Conservation (phyloP, 2,888 invertebrate species). For the Chaitophorus viminalis region DNA sequence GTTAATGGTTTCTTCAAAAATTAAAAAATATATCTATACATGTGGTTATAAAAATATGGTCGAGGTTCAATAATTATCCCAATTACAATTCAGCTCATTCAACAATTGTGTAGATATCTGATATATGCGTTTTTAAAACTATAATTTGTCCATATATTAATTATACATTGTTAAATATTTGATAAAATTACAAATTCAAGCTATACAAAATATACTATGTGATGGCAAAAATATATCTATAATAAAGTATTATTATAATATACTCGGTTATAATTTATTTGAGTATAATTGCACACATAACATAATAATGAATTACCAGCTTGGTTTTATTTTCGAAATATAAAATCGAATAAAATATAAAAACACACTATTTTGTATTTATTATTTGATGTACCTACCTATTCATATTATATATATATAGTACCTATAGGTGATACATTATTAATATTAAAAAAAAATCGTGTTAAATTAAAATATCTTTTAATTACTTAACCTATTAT, state of each 20-base stretch:
- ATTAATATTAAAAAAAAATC: too few relatives aligned
- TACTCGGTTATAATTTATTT: not conserved
- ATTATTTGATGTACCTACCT: too few relatives aligned
- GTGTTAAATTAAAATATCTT: too few relatives aligned
- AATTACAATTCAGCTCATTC: not conserved
- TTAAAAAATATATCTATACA: too few relatives aligned
- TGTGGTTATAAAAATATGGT: not conserved
- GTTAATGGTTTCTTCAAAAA: too few relatives aligned
- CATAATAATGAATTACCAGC: not conserved
- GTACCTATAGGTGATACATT: too few relatives aligned
- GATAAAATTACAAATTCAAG: not conserved
- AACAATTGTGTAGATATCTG: not conserved
- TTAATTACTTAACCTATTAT: too few relatives aligned
- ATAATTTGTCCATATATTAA: not conserved
- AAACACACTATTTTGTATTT: not conserved
- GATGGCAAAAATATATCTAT: too few relatives aligned
- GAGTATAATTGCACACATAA: not conserved
- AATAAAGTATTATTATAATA: too few relatives aligned
- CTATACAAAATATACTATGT: too few relatives aligned
- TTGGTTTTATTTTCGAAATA: not conserved
- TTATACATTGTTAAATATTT: not conserved
- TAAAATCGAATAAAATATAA: not conserved
- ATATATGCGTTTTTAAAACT: too few relatives aligned
- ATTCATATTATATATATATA: too few relatives aligned
- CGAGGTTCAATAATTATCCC: not conserved